A percentile compares a stretch with the other conserved stretches of the same genome.
Conservation (phyloP, 2,888 invertebrate genomes). For the Chrysodeixis includens region DNA sequence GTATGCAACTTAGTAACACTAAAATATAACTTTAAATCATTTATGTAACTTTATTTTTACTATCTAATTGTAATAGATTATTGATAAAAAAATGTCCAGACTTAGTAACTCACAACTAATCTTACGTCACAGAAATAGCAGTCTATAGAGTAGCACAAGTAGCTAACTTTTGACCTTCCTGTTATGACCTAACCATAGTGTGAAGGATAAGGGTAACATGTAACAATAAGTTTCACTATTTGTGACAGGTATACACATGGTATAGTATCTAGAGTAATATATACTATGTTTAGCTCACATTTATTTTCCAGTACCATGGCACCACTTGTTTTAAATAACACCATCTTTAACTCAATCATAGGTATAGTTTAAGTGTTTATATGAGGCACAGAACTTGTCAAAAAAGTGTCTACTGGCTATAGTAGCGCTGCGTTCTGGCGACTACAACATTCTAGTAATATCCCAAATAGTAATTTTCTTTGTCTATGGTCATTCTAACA, state of each 20-base stretch:
- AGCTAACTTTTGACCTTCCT: constrained; percentile 34
- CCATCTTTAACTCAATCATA: neutral
- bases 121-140: constrained; percentile 43
- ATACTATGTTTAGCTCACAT: neutral
- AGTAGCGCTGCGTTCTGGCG: no score
- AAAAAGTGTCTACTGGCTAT: no score
- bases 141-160: constrained; percentile 50
- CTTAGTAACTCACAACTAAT: constrained; percentile 49
- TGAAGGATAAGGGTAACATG: neutral
- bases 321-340: neutral
- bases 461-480: no score
- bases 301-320: neutral
- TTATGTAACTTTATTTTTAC: constrained; percentile 24
- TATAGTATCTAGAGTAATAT: neutral
- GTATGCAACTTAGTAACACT: constrained; percentile 15
- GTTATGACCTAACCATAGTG: constrained; percentile 21
- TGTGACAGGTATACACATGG: neutral
- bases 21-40: constrained; percentile 13
- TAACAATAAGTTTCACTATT: neutral
- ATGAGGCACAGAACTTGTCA: no score
- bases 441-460: no score
- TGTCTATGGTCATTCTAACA: no score
- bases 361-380: no score
- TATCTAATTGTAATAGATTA: constrained; percentile 31
- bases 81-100: constrained; percentile 43